phyloP scores from a whole-genome alignment of 2,888 invertebrate genomes.

The Drosophila dives region DNA sequence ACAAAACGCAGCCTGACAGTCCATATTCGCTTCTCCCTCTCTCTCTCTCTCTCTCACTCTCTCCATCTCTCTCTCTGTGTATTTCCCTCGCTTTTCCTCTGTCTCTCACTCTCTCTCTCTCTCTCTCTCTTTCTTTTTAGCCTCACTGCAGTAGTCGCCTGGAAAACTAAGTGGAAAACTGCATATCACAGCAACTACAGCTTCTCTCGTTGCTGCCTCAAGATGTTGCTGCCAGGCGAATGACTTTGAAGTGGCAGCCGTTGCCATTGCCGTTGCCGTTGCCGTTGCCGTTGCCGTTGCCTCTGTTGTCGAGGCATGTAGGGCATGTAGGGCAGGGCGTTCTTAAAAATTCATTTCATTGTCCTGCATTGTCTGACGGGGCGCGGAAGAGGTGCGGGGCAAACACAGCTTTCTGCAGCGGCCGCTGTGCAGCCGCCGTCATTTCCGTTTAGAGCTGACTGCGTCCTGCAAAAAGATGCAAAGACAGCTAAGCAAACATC shows the following conservation, averaged over 20 bases:
- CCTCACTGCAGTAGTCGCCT: slow-evolving; percentile 17
- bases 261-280: slow-evolving; percentile 8
- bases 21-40: slow-evolving; percentile 33
- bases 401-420: slow-evolving; percentile 76
- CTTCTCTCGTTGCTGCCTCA: slow-evolving; percentile 47
- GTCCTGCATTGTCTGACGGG: slow-evolving; percentile 77
- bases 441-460: slow-evolving; percentile 79
- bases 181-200: slow-evolving; percentile 70
- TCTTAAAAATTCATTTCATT: slow-evolving; percentile 81
- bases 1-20: slow-evolving; percentile 70
- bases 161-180: slow-evolving; percentile 63
- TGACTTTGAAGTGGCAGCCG: slow-evolving; percentile 76
- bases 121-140: neutral
- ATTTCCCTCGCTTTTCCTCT: neutral
- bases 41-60: neutral
- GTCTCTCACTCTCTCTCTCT: slow-evolving; percentile 1
- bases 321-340: slow-evolving; percentile 74
- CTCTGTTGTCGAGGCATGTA: slow-evolving; percentile 14
- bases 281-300: slow-evolving; percentile 11
- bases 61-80: neutral
- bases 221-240: slow-evolving; percentile 74
- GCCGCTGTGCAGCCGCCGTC: slow-evolving; percentile 73
- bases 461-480: slow-evolving; percentile 77
- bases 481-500: slow-evolving; percentile 81
- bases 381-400: slow-evolving; percentile 58